A percentile compares a stretch with the other conserved stretches of the same genome.
Evolutionary conservation across 2,113 vertebrate species (phyloP).

Genomic region (Myodes glareolus): DNA sequence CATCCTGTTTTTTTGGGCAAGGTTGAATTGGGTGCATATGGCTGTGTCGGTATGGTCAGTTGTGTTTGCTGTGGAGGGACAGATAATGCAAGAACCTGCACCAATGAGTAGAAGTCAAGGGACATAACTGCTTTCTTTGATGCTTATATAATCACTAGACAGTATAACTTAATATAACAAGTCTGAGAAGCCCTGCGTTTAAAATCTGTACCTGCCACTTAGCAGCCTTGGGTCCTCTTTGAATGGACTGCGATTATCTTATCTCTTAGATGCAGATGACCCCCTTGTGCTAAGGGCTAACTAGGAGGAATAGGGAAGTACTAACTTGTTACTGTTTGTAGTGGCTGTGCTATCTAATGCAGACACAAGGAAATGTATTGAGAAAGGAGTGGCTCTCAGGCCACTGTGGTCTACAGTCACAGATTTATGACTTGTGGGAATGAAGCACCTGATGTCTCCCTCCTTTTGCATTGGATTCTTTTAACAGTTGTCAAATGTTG

Average conservation of each 20-base stretch:
- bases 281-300: background rate
- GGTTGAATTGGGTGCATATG: background rate
- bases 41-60: background rate
- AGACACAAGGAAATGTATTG: background rate
- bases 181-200: background rate
- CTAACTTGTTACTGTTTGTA: background rate
- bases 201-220: background rate
- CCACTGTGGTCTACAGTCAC: background rate
- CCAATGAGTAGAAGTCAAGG: background rate
- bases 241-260: background rate
- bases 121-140: background rate
- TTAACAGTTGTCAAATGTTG: background rate
- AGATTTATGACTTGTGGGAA: background rate
- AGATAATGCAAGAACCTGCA: background rate
- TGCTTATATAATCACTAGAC: background rate
- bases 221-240: background rate
- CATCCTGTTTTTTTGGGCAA: background rate
- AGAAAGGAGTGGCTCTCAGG: background rate
- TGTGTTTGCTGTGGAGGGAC: background rate
- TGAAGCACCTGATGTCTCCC: background rate
- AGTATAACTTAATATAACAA: background rate
- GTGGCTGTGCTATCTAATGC: background rate
- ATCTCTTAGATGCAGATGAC: background rate
- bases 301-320: background rate
- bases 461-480: background rate